These are phyloP conservation scores for Spialia ferax DNA, from an alignment of 2,888 invertebrate genomes.

Conservation along the genomic window DNA sequence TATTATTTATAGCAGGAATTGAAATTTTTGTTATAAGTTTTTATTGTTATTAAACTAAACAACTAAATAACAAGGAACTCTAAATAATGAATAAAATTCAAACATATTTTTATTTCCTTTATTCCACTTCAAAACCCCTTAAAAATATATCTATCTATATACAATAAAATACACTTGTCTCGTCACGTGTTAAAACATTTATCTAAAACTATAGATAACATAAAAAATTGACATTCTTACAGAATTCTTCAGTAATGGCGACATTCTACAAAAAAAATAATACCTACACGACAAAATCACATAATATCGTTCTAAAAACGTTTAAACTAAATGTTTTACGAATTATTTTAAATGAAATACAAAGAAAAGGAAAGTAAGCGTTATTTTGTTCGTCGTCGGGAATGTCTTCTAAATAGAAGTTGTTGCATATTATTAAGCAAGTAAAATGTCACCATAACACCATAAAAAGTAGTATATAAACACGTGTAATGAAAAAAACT, in stretches of 20 bases:
- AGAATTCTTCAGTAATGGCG: constrained; percentile 14
- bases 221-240: constrained; percentile 28
- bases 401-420: neutral
- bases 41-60: too few relatives aligned
- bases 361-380: neutral
- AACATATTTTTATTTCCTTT: constrained; percentile 53
- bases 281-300: neutral
- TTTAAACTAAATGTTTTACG: neutral
- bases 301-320: neutral
- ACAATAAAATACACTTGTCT: constrained; percentile 52
- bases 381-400: neutral
- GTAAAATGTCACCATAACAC: constrained; percentile 5
- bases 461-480: constrained; percentile 19
- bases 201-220: constrained; percentile 34
- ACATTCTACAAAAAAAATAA: neutral
- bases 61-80: too few relatives aligned
- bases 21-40: too few relatives aligned
- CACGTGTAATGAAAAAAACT: constrained; percentile 5
- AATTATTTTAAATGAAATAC: neutral
- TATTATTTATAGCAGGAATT: too few relatives aligned
- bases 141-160: constrained; percentile 54
- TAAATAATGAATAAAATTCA: constrained; percentile 19
- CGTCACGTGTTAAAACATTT: constrained; percentile 52
- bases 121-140: constrained; percentile 50
- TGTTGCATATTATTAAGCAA: neutral